A percentile compares a stretch with the other conserved stretches of the same genome.
Conservation (phyloP, 2,113 vertebrate species). For the Ibidorhyncha struthersii region DNA sequence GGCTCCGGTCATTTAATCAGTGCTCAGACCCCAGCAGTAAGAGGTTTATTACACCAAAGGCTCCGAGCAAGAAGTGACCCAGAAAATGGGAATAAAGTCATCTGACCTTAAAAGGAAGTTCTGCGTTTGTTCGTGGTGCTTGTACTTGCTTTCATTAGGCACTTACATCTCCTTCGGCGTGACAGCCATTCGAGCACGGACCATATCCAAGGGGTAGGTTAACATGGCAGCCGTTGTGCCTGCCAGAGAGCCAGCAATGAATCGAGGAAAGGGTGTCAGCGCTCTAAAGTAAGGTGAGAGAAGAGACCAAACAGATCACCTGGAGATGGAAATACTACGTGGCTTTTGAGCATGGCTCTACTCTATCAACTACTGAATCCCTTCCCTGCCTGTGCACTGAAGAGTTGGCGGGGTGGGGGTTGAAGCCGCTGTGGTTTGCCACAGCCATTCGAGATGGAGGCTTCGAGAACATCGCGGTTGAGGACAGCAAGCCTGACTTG, state of each 20-base stretch:
- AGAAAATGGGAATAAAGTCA: neutral
- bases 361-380: neutral
- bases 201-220: conserved; percentile 97
- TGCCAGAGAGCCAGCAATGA: conserved; percentile 90
- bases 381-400: neutral
- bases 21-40: neutral
- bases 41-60: neutral
- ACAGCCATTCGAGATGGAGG: neutral
- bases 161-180: conserved; percentile 98
- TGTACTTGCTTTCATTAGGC: neutral
- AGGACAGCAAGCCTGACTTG: neutral
- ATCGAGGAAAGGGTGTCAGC: conserved; percentile 89
- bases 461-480: neutral
- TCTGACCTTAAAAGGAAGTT: neutral
- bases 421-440: neutral
- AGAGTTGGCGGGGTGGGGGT: neutral
- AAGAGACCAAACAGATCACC: conserved; percentile 8
- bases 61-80: conserved; percentile 11
- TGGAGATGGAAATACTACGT: neutral
- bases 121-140: neutral
- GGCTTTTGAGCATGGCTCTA: neutral
- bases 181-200: conserved; percentile 97
- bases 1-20: neutral
- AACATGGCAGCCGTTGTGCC: conserved; percentile 89
- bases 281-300: conserved; percentile 72